Conservation (phyloP, 2,113 vertebrate species). For the Corythoichthys intestinalis region DNA sequence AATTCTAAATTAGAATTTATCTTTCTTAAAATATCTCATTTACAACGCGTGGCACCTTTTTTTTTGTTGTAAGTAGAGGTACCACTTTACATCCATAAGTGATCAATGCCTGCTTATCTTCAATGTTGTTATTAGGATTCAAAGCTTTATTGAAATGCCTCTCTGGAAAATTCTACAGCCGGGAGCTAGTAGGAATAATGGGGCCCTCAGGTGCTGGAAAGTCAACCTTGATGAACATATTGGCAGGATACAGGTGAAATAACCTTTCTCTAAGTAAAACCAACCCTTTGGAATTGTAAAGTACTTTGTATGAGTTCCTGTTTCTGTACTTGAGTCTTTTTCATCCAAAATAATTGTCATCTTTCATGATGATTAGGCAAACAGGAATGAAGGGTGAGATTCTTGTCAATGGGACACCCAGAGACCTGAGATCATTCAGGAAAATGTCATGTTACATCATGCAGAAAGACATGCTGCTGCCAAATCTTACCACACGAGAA, state of each 20-base stretch:
- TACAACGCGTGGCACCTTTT: too few relatives aligned
- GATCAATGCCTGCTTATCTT: not conserved
- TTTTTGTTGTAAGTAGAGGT: too few relatives aligned
- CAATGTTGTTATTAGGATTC: conserved; percentile 75
- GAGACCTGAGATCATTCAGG: conserved; percentile 90
- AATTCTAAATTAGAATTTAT: too few relatives aligned
- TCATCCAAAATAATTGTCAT: not conserved
- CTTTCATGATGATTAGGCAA: conserved; percentile 71
- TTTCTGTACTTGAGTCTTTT: not conserved
- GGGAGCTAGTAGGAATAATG: conserved; percentile 95
- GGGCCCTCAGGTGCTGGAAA: conserved; percentile 96
- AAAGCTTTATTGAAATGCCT: conserved; percentile 95
- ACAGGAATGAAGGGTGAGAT: conserved; percentile 95
- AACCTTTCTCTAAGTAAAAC: too few relatives aligned
- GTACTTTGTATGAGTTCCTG: not conserved
- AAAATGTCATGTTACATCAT: conserved; percentile 99
- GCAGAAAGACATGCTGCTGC: conserved; percentile 95
- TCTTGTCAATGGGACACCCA: conserved; percentile 83
- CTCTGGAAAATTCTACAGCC: conserved; percentile 89
- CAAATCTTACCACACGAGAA: conserved; percentile 86
- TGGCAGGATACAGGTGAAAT: conserved; percentile 95
- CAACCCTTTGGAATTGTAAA: not conserved
- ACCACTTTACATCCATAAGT: not conserved
- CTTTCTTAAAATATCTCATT: too few relatives aligned
- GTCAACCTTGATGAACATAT: conserved; percentile 95